Base-by-base conservation (phyloP, 2,797 vertebrate species). In the Brachyalestes nurse region DNA sequence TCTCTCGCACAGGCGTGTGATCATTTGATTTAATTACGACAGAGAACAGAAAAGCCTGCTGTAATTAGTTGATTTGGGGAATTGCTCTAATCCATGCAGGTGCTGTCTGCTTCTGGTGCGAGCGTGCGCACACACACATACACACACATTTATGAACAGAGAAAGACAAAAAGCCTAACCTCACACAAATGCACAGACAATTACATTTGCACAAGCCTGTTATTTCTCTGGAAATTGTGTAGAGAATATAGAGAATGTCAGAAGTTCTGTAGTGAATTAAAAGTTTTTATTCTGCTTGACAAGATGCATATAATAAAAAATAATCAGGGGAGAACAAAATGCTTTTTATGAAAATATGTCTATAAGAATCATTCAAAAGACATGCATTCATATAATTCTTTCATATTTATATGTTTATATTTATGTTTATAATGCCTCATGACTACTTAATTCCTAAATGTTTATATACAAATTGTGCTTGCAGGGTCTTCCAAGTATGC, bases 51-150 rank as follows among this genome's bases (percentile, higher is more conserved):
- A 89, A 89, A 87, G 89, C 88, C 78, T 81, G 67, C 86, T 86
- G 81, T 92, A 92, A 93, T 94, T 92, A 93, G 89, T 88, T 91
- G 87, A 92, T 93, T 94, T 92, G 85, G 89, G 87, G 85, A 93
- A 92, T 93, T 91, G 89, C 87, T 84, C 88, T 91, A 90, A 93
- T 92, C 89, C 86, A 90, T 84, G 76, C 87, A 84, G 86, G 89
- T 89, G 86, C 87, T 87, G 83, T 88, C 84, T 85, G 88, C 45
- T 61, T 64, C 61, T 70, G 38, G 49, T 55, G 14, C 69, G 60
- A 71, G 65, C 77, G 73, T 70, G 77, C 55, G n/a, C 28, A 73
- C 65, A 74, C 19, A 61, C 40, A 71, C 51, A 66, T 25, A 6
- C 34, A 55, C 13, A n/a, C 2, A 19, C 55, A 61, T 21, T n/a